These are phyloP conservation scores for Drosophila rellima DNA, from an alignment of 2,888 invertebrate genomes.

Conservation along the genomic window DNA sequence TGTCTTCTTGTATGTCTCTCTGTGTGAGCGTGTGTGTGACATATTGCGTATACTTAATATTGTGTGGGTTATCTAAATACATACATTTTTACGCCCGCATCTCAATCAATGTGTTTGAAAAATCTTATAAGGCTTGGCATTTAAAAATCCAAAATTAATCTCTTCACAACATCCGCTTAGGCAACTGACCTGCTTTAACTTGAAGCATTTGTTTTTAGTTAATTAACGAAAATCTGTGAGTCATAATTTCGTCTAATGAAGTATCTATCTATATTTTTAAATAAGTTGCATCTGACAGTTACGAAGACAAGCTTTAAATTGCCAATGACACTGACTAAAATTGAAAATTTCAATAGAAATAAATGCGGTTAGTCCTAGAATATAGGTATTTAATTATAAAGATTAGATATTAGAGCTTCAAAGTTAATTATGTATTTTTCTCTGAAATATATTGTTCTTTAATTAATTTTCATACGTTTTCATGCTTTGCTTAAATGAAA, in stretches of 20 bases:
- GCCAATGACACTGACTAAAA: not conserved
- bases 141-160: conserved; percentile 23
- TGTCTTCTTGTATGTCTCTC: not conserved
- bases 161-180: conserved; percentile 60
- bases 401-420: not conserved
- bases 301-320: not conserved
- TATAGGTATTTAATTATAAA: not conserved
- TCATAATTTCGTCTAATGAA: conserved; percentile 18
- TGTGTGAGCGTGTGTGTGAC: not conserved
- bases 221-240: conserved; percentile 25
- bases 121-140: conserved; percentile 41
- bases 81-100: conserved; percentile 41
- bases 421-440: too few relatives aligned
- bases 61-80: conserved; percentile 33
- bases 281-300: conserved; percentile 11
- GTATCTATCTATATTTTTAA: conserved; percentile 26
- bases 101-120: conserved; percentile 38
- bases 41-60: conserved; percentile 26
- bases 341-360: not conserved
- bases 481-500: not conserved
- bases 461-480: not conserved
- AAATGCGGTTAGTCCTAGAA: too few relatives aligned
- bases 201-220: conserved; percentile 26
- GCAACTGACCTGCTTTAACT: conserved; percentile 40
- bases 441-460: too few relatives aligned